Conservation (phyloP, 2,113 vertebrate species). For the Antennarius striatus region DNA sequence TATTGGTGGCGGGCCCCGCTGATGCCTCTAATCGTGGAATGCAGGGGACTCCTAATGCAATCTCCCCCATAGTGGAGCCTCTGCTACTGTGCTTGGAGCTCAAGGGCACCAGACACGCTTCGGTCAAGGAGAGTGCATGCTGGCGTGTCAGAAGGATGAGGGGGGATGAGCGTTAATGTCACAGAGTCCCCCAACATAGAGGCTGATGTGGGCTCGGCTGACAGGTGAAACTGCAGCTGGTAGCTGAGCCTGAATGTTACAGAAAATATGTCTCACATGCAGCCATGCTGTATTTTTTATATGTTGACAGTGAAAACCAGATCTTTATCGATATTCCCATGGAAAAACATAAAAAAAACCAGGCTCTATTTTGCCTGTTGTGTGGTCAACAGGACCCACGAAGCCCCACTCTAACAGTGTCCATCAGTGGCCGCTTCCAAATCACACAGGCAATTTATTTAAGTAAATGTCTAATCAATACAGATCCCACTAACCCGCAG, state of each 20-base stretch:
- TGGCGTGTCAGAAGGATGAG: constrained; percentile 44
- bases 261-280: neutral
- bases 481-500: constrained; percentile 50
- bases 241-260: neutral
- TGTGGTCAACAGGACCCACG: constrained; percentile 5
- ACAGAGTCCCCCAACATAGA: constrained; percentile 25
- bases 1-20: constrained; percentile 69
- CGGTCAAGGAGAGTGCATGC: constrained; percentile 57
- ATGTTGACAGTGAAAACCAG: neutral
- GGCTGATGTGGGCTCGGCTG: constrained; percentile 34
- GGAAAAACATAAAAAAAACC: constrained; percentile 3
- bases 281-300: neutral
- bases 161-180: constrained; percentile 40
- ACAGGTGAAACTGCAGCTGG: constrained; percentile 10
- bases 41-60: constrained; percentile 66
- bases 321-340: neutral
- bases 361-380: neutral
- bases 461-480: constrained; percentile 76
- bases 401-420: constrained; percentile 28
- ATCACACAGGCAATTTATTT: constrained; percentile 71
- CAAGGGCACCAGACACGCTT: constrained; percentile 68
- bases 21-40: constrained; percentile 67
- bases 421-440: constrained; percentile 56
- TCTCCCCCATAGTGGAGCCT: constrained; percentile 46
- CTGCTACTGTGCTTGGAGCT: constrained; percentile 40